Evolutionary conservation across 2,797 vertebrate genomes (phyloP).

Genomic region (Prunella strophiata): DNA sequence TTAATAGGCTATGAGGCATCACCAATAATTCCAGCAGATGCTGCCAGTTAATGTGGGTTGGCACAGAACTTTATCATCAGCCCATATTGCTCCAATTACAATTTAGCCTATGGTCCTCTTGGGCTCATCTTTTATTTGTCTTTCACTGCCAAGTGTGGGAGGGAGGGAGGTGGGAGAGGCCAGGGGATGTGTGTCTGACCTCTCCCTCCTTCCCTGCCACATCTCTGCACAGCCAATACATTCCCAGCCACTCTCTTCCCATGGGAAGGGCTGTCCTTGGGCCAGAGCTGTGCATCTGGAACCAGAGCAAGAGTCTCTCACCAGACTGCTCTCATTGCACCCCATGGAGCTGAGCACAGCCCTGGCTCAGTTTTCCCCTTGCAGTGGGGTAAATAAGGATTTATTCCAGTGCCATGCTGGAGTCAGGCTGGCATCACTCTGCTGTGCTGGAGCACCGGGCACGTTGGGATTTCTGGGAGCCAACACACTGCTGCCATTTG

Average conservation of each 20-base stretch:
- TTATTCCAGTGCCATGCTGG: accelerated
- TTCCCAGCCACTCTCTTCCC: not conserved
- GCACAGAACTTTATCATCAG: constrained; percentile 67
- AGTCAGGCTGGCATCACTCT: not conserved
- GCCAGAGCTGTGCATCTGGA: not conserved
- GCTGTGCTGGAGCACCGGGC: accelerated
- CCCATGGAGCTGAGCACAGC: not conserved
- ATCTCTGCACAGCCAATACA: accelerated
- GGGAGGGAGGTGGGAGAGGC: constrained; percentile 23
- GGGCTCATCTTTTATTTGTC: constrained; percentile 47
- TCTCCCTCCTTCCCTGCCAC: not conserved
- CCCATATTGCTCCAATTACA: constrained; percentile 78
- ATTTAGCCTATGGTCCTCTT: constrained; percentile 51
- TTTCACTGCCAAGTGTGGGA: not conserved
- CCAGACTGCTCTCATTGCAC: accelerated
- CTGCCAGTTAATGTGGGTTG: constrained; percentile 66
- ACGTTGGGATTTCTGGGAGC: not conserved
- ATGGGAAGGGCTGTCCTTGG: not conserved
- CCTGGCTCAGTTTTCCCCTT: not conserved
- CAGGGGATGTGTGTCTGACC: not conserved
- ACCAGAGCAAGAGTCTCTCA: not conserved
- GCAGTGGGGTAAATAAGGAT: not conserved
- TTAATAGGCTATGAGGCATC: constrained; percentile 67
- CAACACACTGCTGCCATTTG: not conserved
- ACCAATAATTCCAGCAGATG: constrained; percentile 77